A percentile compares a stretch with the other conserved stretches of the same genome.
Evolutionary conservation across 2,888 invertebrate species (phyloP).

Genomic region (Bombylius major): DNA sequence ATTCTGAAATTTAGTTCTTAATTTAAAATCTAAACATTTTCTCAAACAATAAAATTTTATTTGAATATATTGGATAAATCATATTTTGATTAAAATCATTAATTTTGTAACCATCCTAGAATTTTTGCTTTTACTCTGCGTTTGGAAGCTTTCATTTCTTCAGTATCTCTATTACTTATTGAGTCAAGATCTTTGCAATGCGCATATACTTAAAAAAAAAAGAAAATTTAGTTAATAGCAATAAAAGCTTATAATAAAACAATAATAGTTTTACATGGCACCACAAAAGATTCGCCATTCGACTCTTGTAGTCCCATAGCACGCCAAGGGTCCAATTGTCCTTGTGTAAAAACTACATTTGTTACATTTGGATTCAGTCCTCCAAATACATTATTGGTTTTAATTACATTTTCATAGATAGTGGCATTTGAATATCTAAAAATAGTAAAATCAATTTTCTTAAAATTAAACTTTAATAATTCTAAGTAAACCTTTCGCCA

Average conservation of each 20-base stretch:
- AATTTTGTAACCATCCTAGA: not conserved
- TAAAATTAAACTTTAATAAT: not conserved
- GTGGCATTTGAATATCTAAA: slow-evolving; percentile 47
- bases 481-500: slow-evolving; percentile 48
- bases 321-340: slow-evolving; percentile 83
- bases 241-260: not conserved
- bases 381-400: slow-evolving; percentile 73
- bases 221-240: not conserved
- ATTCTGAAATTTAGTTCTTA: too few species aligned
- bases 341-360: slow-evolving; percentile 75
- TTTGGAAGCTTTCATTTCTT: slow-evolving; percentile 28
- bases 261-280: slow-evolving; percentile 19
- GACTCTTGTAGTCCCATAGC: slow-evolving; percentile 58
- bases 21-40: too few species aligned
- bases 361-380: slow-evolving; percentile 54
- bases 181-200: slow-evolving; percentile 30
- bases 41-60: too few species aligned
- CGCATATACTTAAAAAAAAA: slow-evolving; percentile 21
- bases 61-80: too few species aligned
- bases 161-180: slow-evolving; percentile 20
- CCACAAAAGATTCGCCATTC: slow-evolving; percentile 25
- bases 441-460: not conserved
- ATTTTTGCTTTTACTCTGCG: slow-evolving; percentile 17
- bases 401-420: slow-evolving; percentile 46
- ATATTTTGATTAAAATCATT: not conserved